These are phyloP conservation scores for Vulpes lagopus DNA, from an alignment of 2,113 vertebrate species.

Conservation along the genomic window DNA sequence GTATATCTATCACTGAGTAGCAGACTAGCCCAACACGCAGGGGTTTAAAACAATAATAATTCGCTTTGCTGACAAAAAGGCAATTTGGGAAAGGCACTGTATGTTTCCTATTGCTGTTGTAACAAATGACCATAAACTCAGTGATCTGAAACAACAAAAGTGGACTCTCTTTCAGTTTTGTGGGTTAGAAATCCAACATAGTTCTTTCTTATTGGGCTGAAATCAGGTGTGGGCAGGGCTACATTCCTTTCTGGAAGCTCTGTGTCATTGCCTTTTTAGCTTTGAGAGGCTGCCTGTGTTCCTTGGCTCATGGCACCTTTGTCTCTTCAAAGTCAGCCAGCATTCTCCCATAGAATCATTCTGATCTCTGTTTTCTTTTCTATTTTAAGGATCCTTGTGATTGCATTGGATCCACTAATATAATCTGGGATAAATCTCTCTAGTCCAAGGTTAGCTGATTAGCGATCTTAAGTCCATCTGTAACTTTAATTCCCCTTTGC, in stretches of 20 bases:
- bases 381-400: not conserved
- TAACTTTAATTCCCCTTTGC: not conserved
- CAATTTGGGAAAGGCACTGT: not conserved
- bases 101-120: not conserved
- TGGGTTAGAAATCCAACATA: not conserved
- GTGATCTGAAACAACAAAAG: not conserved
- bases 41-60: not conserved
- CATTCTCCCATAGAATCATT: not conserved
- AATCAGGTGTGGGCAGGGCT: not conserved
- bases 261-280: not conserved
- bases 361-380: not conserved
- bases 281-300: not conserved
- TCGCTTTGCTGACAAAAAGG: constrained; percentile 4
- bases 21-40: not conserved
- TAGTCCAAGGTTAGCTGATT: not conserved
- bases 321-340: not conserved
- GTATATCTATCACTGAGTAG: not conserved
- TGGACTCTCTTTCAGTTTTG: not conserved
- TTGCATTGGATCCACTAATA: not conserved
- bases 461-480: not conserved
- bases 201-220: not conserved
- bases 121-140: not conserved
- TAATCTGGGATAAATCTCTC: not conserved
- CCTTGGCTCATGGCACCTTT: not conserved
- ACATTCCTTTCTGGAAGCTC: not conserved